phyloP scores from a whole-genome alignment of 1,140 invertebrate genomes.

The Uloborus diversus region DNA sequence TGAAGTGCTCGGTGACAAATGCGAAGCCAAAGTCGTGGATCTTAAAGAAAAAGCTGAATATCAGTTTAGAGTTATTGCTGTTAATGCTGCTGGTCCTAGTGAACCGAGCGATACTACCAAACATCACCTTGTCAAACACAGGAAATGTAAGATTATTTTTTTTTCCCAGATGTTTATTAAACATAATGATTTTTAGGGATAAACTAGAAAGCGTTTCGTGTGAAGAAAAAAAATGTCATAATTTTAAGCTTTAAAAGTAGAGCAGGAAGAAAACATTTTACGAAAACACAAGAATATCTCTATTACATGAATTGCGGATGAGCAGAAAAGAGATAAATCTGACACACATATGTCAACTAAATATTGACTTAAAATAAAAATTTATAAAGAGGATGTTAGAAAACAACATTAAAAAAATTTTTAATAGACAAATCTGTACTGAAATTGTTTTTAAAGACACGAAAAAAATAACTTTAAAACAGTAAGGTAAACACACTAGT shows the following conservation, averaged over 20 bases:
- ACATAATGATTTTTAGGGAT: no score
- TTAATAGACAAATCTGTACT: neutral
- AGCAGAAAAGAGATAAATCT: no score
- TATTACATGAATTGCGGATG: no score
- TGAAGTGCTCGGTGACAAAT: conserved; percentile 78
- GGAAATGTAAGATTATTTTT: conserved; percentile 77
- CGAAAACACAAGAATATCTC: no score
- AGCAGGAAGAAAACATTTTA: no score
- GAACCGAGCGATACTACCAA: conserved; percentile 84
- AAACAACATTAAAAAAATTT: neutral
- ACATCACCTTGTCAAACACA: conserved; percentile 81
- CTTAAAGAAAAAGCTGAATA: conserved; percentile 96
- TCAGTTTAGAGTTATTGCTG: conserved; percentile 93
- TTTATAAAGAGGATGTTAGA: neutral
- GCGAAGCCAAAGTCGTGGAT: conserved; percentile 81
- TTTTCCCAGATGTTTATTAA: no score
- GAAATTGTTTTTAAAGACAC: neutral
- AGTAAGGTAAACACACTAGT: no score
- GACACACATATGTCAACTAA: no score
- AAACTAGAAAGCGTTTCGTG: no score
- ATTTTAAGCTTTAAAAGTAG: no score
- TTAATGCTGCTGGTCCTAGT: conserved; percentile 94
- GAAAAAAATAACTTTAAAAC: neutral
- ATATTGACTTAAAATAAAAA: neutral
- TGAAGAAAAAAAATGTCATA: no score